Evolutionary conservation across 1,140 invertebrate species (phyloP).

Genomic region (Drosophila pectinifera): DNA sequence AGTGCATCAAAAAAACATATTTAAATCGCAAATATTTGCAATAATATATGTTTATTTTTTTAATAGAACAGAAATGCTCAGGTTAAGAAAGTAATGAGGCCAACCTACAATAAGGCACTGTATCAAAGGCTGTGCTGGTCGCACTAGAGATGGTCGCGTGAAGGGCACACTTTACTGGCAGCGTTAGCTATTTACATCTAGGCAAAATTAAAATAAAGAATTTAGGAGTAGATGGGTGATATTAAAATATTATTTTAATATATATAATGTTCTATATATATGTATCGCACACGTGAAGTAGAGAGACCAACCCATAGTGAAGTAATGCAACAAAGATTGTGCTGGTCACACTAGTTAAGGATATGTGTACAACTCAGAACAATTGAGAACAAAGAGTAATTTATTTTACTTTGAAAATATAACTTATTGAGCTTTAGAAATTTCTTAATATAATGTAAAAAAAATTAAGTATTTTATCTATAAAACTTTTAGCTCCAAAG

Average conservation of each 20-base stretch:
- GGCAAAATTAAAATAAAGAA: background rate
- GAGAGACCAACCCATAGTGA: constrained; percentile 34
- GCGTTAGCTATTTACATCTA: background rate
- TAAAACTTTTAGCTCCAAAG: background rate
- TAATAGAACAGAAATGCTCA: background rate
- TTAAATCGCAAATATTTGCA: too few species aligned
- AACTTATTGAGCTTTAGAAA: too few species aligned
- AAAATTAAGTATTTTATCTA: too few species aligned
- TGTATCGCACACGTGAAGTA: too few species aligned
- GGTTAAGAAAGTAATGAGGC: background rate
- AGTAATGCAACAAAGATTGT: constrained; percentile 23
- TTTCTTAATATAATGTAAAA: too few species aligned
- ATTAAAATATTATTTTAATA: too few species aligned
- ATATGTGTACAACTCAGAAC: background rate
- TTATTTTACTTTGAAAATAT: too few species aligned
- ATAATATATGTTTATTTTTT: too few species aligned
- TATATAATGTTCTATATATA: too few species aligned
- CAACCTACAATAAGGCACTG: constrained; percentile 38
- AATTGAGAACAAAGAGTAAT: too few species aligned
- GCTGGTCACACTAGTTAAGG: constrained; percentile 31
- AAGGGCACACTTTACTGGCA: background rate
- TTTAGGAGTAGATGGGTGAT: too few species aligned
- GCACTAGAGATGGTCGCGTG: constrained; percentile 30
- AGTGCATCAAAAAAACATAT: constrained; percentile 29
- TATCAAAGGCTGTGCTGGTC: constrained; percentile 24